A percentile compares a stretch with the other conserved stretches of the same genome.
These are phyloP conservation scores for Cryptus armator DNA, from an alignment of 2,888 invertebrate genomes.

Conservation along the genomic window DNA sequence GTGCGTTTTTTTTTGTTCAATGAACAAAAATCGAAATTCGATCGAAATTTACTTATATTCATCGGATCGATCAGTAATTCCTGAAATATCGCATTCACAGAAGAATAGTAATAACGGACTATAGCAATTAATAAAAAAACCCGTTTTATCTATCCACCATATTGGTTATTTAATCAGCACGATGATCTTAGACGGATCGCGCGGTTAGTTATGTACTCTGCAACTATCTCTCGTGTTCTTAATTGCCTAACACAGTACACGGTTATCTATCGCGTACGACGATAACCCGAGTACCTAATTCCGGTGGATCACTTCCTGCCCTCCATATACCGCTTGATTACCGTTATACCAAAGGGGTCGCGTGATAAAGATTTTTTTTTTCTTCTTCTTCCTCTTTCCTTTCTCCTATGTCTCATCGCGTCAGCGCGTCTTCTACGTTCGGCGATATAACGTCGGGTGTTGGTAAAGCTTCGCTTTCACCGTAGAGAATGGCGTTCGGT, in stretches of 20 bases:
- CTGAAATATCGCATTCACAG: too few relatives aligned
- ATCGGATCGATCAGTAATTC: too few relatives aligned
- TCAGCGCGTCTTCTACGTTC: conserved; percentile 37
- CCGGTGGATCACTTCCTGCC: conserved; percentile 50
- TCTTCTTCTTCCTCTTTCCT: conserved; percentile 14
- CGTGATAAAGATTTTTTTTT: conserved; percentile 36
- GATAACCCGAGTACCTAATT: conserved; percentile 59
- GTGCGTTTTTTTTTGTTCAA: too few relatives aligned
- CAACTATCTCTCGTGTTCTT: conserved; percentile 9
- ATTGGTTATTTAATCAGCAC: neutral
- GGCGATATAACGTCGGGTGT: conserved; percentile 24
- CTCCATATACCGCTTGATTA: conserved; percentile 27
- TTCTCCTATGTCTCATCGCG: conserved; percentile 15
- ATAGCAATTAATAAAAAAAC: neutral
- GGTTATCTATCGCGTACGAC: conserved; percentile 15
- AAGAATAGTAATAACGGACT: too few relatives aligned
- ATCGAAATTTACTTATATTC: too few relatives aligned
- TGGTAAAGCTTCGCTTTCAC: conserved; percentile 56
- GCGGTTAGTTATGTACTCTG: neutral
- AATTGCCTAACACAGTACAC: conserved; percentile 12
- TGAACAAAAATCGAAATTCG: too few relatives aligned
- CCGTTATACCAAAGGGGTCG: conserved; percentile 38
- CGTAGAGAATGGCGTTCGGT: conserved; percentile 52
- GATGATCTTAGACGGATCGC: neutral
- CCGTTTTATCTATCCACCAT: neutral